Conservation (phyloP, 1,140 invertebrate species). For the Pseudachorutes palmiensis region DNA sequence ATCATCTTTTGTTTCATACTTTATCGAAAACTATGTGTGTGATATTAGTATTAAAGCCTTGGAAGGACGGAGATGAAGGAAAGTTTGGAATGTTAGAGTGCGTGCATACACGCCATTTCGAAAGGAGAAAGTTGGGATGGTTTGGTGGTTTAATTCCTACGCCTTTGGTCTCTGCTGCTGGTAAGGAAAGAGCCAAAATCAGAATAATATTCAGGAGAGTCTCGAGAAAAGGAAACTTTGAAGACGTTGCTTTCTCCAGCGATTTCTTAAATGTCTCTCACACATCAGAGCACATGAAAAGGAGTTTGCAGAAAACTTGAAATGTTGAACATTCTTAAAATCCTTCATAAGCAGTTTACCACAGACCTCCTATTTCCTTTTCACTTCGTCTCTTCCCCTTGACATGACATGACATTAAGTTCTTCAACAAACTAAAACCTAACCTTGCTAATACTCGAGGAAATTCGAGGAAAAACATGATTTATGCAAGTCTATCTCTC, state of each 20-base stretch:
- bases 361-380: background rate
- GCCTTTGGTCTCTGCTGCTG: too few relatives aligned
- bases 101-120: background rate
- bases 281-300: slow-evolving; percentile 8
- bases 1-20: background rate
- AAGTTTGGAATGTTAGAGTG: too few relatives aligned
- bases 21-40: background rate
- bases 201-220: slow-evolving; percentile 3
- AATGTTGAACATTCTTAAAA: slow-evolving; percentile 1
- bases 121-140: background rate
- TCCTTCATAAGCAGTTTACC: background rate
- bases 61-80: background rate
- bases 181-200: too few relatives aligned
- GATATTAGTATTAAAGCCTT: background rate
- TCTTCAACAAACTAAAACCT: background rate
- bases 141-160: slow-evolving; percentile 1
- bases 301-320: background rate
- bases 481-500: background rate
- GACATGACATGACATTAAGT: slow-evolving; percentile 7
- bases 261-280: slow-evolving; percentile 7
- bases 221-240: background rate
- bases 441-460: background rate
- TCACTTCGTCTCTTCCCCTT: slow-evolving; percentile 5
- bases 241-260: background rate
- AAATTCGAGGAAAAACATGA: background rate